Percentiles rank a stretch among this genome's conserved stretches.
These are phyloP conservation scores for Agonopterix subpropinquella DNA, from an alignment of 2,888 invertebrate species.

Conservation along the genomic window DNA sequence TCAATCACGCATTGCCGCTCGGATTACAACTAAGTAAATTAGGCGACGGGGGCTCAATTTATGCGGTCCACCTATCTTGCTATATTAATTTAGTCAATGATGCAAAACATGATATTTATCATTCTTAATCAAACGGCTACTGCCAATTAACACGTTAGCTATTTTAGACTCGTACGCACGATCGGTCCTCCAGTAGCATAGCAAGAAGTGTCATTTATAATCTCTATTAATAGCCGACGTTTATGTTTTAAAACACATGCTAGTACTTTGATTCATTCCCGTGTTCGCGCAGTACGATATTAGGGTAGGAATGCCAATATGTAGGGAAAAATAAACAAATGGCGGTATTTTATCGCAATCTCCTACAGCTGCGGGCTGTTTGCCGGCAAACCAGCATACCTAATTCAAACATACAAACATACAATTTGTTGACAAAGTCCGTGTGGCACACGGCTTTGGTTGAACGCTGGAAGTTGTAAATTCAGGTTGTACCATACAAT, in stretches of 20 bases:
- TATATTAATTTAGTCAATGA: too few species aligned
- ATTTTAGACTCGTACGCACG: neutral
- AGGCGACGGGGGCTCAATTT: too few species aligned
- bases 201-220: too few species aligned
- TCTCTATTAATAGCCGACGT: neutral
- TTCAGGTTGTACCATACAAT: too few species aligned
- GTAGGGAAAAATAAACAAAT: constrained; percentile 7
- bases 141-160: constrained; percentile 14
- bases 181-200: too few species aligned
- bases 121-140: constrained; percentile 15
- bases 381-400: constrained; percentile 10
- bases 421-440: constrained; percentile 29
- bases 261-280: constrained; percentile 4
- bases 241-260: constrained; percentile 1
- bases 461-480: neutral
- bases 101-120: neutral
- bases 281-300: constrained; percentile 1
- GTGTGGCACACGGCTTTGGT: constrained; percentile 4
- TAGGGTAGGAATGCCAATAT: constrained; percentile 3
- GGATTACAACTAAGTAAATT: too few species aligned
- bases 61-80: too few species aligned
- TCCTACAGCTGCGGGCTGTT: constrained; percentile 20
- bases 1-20: too few species aligned
- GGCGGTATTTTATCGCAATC: constrained; percentile 21
- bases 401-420: constrained; percentile 19